Base-by-base conservation (phyloP, 2,113 vertebrate genomes). In the Corapipo altera region DNA sequence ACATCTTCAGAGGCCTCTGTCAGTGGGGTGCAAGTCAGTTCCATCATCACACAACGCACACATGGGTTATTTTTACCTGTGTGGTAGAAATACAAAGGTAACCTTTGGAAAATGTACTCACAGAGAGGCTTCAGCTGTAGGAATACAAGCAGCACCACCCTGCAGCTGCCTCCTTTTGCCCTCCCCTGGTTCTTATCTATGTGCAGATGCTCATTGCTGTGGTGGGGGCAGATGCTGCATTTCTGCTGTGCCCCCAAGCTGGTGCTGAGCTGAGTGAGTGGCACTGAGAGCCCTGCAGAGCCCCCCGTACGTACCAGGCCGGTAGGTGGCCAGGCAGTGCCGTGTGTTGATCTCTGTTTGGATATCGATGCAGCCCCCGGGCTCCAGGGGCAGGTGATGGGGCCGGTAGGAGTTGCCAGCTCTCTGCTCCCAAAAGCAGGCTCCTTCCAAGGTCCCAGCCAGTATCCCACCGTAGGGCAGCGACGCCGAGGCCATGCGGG, bases 261-360 rank as follows among this genome's bases (percentile, higher is more conserved):
- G 24, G n/a, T 35, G 30, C 9, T 9, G 15, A 80, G 32, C 28
- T 52, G 49, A 17, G 37, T 19, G 64, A 70, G 55, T 3, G 61
- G 61, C 32, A 33, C 7, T 0, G 43, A 78, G 15, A 17, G 3
- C 11, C 1, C 16, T 54, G 62, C 33, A 11, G 33, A 6, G 4
- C 33, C 16, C 3, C 0, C 1, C 33, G 0, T 17, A 95, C 98
- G 11, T 88, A 99, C 99, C 97, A 28, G 99, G 99, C 92, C 99
- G 97, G 94, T 99, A 99, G 0, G 99, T 99, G 20, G 99, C 98
- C 12, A 99, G 98, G 95, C 99, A 99, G 97, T 99, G 99, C 11
- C 99, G 97, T 17, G 98, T 99, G 87, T 88, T 98, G 46, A 97
- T 97, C 97, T 99, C 99, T 9, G 98, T 98, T 58, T 99, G 99